Percentiles rank a stretch among this genome's conserved stretches.
Conservation (phyloP, 2,797 vertebrate species). For the Eulemur mongoz region DNA sequence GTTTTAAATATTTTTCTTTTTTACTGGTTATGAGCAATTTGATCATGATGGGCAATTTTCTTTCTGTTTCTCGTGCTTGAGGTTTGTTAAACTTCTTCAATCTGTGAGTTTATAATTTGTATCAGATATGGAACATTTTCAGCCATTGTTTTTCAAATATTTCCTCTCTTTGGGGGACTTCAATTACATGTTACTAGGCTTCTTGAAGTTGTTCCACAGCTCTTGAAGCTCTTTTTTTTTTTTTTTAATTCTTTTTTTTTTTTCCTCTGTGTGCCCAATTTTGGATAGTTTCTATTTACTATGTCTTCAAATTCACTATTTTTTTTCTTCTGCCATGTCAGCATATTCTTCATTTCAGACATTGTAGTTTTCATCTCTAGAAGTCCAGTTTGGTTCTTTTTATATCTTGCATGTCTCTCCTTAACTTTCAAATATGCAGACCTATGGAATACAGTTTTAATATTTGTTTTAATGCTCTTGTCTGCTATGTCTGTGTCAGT, state of each 20-base stretch:
- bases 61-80: background rate
- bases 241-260: background rate
- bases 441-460: background rate
- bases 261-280: background rate
- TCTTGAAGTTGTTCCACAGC: background rate
- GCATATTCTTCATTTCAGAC: background rate
- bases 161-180: background rate
- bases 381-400: background rate
- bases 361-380: background rate
- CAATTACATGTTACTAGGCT: background rate
- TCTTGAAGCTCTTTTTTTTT: background rate
- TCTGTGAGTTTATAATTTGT: slow-evolving; percentile 17
- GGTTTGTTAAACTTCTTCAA: background rate
- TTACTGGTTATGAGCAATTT: slow-evolving; percentile 45
- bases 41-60: background rate
- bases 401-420: background rate
- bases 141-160: background rate
- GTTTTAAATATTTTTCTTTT: slow-evolving; percentile 19
- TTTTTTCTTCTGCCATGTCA: slow-evolving; percentile 5
- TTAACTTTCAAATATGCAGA: background rate
- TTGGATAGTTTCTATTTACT: slow-evolving; percentile 37
- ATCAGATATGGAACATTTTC: background rate
- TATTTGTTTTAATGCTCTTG: background rate
- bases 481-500: background rate
- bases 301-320: background rate